Evolutionary conservation across 2,797 vertebrate species (phyloP), one percentile per base, ranked within the genome.

Genomic region (Aplochiton taeniatus): DNA sequence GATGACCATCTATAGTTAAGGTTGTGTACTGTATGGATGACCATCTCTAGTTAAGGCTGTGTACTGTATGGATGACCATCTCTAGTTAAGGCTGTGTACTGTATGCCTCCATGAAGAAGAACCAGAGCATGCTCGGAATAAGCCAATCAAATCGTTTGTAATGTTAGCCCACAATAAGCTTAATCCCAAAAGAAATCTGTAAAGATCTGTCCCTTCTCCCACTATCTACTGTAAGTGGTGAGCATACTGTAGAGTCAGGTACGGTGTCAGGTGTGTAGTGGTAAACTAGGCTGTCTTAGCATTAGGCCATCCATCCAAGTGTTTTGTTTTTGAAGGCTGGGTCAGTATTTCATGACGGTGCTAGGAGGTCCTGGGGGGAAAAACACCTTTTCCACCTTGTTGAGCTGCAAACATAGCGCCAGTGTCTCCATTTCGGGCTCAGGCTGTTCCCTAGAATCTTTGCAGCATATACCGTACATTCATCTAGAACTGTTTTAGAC

Each of bases 111-210:
- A 31, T 31, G 31, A 31, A 31, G 2, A 31, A 31, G 2, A 31
- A 31, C 3, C 2, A 13, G 55, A 85, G 87, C 86, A 89, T 90
- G 85, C 85, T 75, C 78, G 81, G 77, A 79, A 87, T 84, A 85
- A 65, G 5, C 60, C 68, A 74, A 71, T 79, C 73, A 53, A 31
- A 31, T 31, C 31, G 6, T 49, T 42, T 58, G 67, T 79, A 76
- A 75, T 73, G 76, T 86, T 85, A 48, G 55, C 55, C 13, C 42
- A 76, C 61, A 70, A 74, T 65, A 63, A 73, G 75, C 75, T 80
- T 77, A 70, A 74, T 31, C 53, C 68, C 9, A 49, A 74, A 71
- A 53, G 12, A 45, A 56, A 31, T 31, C 31, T 31, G 31, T 31
- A 31, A 3, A 31, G 31, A 31, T 31, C 31, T 31, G 31, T 31